Conservation (phyloP, 2,888 invertebrate genomes). For the Melieria picta region DNA sequence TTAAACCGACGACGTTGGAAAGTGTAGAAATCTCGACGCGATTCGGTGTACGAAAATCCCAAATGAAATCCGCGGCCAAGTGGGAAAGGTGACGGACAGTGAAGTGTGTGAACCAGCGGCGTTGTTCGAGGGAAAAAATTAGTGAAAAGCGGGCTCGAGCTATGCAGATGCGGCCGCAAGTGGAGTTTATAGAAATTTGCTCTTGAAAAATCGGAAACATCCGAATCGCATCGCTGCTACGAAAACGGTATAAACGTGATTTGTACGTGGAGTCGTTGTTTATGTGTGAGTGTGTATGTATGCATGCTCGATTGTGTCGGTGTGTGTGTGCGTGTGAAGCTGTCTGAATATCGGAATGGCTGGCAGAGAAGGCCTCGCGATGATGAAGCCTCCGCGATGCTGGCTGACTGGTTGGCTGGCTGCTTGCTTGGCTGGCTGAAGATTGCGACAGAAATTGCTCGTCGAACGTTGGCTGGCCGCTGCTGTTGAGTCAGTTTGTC, state of each 20-base stretch:
- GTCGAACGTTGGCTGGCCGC: conserved; percentile 2
- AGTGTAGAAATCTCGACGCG: no score
- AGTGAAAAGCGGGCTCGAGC: no score
- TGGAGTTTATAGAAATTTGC: conserved; percentile 17
- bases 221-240: conserved; percentile 17
- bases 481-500: not conserved
- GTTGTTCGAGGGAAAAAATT: no score
- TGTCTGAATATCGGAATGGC: not conserved
- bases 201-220: conserved; percentile 27
- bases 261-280: conserved; percentile 20
- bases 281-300: not conserved
- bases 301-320: not conserved
- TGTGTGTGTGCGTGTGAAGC: not conserved
- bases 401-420: conserved; percentile 5
- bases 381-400: not conserved
- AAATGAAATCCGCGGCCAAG: no score
- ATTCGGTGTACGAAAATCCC: no score
- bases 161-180: no score
- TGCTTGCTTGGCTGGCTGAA: not conserved
- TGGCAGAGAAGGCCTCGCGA: not conserved
- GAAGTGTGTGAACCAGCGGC: no score
- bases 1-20: no score
- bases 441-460: not conserved
- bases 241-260: conserved; percentile 49
- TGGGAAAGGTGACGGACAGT: no score